These are phyloP conservation scores for Gymnosoma rotundatum DNA, from an alignment of 2,888 invertebrate species.

Conservation along the genomic window DNA sequence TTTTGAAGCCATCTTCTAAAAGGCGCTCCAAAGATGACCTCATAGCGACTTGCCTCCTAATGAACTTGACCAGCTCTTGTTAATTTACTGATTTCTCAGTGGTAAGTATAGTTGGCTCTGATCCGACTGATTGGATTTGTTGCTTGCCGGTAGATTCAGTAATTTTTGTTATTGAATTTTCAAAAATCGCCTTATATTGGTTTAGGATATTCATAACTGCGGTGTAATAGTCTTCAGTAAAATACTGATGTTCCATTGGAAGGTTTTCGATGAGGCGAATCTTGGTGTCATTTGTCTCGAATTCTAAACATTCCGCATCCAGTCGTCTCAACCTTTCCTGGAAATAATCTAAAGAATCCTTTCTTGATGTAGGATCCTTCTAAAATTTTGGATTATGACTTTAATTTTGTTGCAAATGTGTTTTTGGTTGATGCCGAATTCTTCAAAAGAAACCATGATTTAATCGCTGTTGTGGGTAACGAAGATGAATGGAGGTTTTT, in stretches of 20 bases:
- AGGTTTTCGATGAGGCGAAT: background rate
- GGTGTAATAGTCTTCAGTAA: too few relatives aligned
- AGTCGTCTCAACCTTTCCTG: background rate
- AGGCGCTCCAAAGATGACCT: too few relatives aligned
- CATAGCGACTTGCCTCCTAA: background rate
- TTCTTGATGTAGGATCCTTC: background rate
- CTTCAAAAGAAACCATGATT: too few relatives aligned
- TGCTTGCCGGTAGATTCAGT: background rate
- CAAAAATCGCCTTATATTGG: background rate
- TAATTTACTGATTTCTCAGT: background rate
- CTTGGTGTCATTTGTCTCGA: background rate
- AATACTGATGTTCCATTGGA: too few relatives aligned
- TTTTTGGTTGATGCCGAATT: background rate
- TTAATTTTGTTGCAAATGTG: background rate
- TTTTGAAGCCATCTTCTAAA: background rate
- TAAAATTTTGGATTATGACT: constrained; percentile 1
- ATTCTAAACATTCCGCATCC: background rate
- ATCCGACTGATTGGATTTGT: background rate
- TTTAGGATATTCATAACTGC: too few relatives aligned
- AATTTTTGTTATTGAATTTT: background rate
- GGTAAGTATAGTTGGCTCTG: background rate
- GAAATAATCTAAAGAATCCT: background rate
- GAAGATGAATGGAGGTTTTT: background rate
- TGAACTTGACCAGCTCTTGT: constrained; percentile 1
- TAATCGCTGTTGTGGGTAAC: too few relatives aligned